These are phyloP conservation scores for Agrenia bidenticulata DNA, from an alignment of 2,888 invertebrate genomes.

Conservation along the genomic window DNA sequence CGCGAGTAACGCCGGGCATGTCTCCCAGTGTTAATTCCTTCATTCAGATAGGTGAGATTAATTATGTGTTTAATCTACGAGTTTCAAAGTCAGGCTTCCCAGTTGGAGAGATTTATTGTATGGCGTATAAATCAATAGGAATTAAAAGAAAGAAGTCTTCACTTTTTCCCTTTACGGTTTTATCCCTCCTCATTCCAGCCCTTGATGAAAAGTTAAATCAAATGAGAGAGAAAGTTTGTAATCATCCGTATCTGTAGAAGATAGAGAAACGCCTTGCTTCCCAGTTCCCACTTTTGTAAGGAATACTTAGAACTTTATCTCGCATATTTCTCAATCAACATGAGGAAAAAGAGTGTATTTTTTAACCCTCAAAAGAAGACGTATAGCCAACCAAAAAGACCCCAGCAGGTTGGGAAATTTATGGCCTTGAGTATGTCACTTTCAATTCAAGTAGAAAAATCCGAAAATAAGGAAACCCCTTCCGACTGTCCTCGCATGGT, in stretches of 20 bases:
- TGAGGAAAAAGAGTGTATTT: slow-evolving; percentile 1
- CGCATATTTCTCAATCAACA: slow-evolving; percentile 8
- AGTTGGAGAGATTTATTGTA: no score
- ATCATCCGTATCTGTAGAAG: slow-evolving; percentile 1
- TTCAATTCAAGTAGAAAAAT: not conserved
- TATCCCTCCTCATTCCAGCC: not conserved
- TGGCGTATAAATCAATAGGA: slow-evolving; percentile 1
- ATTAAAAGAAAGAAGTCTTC: not conserved
- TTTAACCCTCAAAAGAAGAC: slow-evolving; percentile 5
- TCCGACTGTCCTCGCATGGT: no score
- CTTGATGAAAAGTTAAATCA: not conserved
- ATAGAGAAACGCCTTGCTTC: slow-evolving; percentile 2
- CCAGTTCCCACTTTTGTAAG: no score
- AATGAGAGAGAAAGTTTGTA: slow-evolving; percentile 10
- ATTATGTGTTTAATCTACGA: not conserved
- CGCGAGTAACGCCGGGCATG: no score
- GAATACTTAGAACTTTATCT: not conserved
- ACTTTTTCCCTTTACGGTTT: no score
- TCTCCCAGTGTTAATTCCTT: no score
- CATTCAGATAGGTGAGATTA: no score
- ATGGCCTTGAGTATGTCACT: not conserved
- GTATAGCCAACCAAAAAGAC: not conserved
- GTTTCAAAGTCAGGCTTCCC: not conserved
- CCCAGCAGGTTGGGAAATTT: not conserved
- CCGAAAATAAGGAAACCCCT: no score